Evolutionary conservation across 2,797 vertebrate species (phyloP).

Genomic region (Mormyrops boulengeri): DNA sequence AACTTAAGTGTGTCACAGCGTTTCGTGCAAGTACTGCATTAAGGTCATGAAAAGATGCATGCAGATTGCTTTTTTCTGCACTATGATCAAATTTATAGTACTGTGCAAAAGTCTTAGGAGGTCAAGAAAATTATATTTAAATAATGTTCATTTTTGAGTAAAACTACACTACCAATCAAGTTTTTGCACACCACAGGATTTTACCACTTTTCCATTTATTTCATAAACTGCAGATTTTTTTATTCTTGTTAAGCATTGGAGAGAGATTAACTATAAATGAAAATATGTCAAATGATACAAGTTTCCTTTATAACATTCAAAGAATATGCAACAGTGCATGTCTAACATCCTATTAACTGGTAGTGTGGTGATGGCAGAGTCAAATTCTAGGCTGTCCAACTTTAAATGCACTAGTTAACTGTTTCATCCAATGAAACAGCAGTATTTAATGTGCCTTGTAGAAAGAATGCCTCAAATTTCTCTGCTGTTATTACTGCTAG

Average conservation of each 20-base stretch:
- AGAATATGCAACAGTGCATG: neutral
- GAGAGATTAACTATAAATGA: too few relatives aligned
- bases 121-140: neutral
- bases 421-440: neutral
- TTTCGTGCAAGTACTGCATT: neutral
- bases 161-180: neutral
- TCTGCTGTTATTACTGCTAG: neutral
- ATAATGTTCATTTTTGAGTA: neutral
- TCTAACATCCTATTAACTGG: neutral
- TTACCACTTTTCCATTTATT: too few relatives aligned
- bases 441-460: neutral
- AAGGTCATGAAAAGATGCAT: neutral
- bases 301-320: neutral
- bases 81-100: neutral
- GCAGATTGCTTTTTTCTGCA: neutral
- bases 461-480: neutral
- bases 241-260: too few relatives aligned
- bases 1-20: neutral
- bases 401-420: neutral
- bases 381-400: neutral
- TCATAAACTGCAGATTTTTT: too few relatives aligned
- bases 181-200: neutral
- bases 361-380: neutral
- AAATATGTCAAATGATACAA: neutral
- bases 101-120: neutral